Base-by-base conservation (phyloP, 92 coral and sea anemone species). In the Palythoa grandiflora region DNA sequence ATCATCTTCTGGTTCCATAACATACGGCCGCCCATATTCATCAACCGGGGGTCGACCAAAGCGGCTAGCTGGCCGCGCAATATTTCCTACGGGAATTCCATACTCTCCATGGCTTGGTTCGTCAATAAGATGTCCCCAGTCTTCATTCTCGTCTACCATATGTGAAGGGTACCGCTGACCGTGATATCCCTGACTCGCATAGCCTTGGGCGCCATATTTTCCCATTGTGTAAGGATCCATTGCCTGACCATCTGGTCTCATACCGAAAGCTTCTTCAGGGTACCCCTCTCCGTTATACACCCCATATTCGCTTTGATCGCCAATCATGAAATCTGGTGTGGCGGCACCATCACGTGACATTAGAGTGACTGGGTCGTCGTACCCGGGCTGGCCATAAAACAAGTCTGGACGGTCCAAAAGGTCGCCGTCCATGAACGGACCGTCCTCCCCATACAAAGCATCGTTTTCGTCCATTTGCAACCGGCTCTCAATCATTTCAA, bases 381-480 rank as follows among this genome's bases (percentile, higher is more conserved):
- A 97, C 72, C 98, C 98, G 54, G 98, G 99, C 89, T 95, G 99
- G 53, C 99, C 99, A 81, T 97, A 97, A 89, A 97, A 97, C 85
- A 97, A 87, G 68, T 95, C 99, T 48, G 98, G 97, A 77, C 99
- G 93, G 88, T 97, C 99, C 15, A 97, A 92, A 1, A 96, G 93
- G 75, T 97, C 99, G 2, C 98, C 99, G 35, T 97, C 98, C 81
- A 97, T 95, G 78, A 92, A 95, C 16, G 98, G 93, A 1, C 93
- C 93, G 61, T 96, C 98, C 19, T 92, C 97, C 8, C 92, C 96
- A 15, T 90, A 92, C 95, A 96, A 72, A 75, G 94, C 81, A 75
- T 91, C 94, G 80, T 94, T 96, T 55, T 91, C 96, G 38, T 94
- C 98, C 90, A 92, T 90, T 61, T 93, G 93, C 2, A 88, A 90